Percentiles rank a stretch among this genome's conserved stretches.
These are phyloP conservation scores for Elgaria multicarinata DNA, from an alignment of 2,113 vertebrate species.

Conservation along the genomic window DNA sequence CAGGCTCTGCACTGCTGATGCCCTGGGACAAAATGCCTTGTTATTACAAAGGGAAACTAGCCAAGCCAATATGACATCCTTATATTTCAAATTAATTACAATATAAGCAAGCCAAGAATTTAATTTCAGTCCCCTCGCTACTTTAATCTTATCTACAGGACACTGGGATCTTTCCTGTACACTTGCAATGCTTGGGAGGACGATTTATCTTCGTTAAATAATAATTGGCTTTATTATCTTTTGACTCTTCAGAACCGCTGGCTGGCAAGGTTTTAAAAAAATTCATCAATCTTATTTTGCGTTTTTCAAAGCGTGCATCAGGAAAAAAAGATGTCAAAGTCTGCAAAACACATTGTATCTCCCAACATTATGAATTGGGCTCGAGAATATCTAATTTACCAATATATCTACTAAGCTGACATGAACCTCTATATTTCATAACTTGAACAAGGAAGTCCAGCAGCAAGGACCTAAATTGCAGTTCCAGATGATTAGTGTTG, in stretches of 20 bases:
- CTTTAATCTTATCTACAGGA: background rate
- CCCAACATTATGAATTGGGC: slow-evolving; percentile 2
- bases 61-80: background rate
- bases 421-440: slow-evolving; percentile 37
- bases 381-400: slow-evolving; percentile 57
- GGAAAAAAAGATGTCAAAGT: slow-evolving; percentile 9
- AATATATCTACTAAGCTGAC: slow-evolving; percentile 37
- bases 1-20: fast-evolving
- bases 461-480: background rate
- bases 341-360: slow-evolving; percentile 38
- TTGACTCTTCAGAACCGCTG: slow-evolving; percentile 71
- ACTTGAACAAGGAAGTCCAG: slow-evolving; percentile 28
- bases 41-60: background rate
- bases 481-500: slow-evolving; percentile 26
- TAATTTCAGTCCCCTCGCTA: slow-evolving; percentile 43
- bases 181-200: slow-evolving; percentile 39
- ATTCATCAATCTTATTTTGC: slow-evolving; percentile 70
- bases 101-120: slow-evolving; percentile 42
- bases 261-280: slow-evolving; percentile 65
- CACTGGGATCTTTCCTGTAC: background rate
- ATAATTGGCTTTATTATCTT: slow-evolving; percentile 72
- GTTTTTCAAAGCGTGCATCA: slow-evolving; percentile 48
- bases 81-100: slow-evolving; percentile 47
- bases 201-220: slow-evolving; percentile 70
- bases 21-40: background rate